A percentile compares a stretch with the other conserved stretches of the same genome.
phyloP scores from a whole-genome alignment of 2,888 invertebrate species.

The Aelia acuminata region DNA sequence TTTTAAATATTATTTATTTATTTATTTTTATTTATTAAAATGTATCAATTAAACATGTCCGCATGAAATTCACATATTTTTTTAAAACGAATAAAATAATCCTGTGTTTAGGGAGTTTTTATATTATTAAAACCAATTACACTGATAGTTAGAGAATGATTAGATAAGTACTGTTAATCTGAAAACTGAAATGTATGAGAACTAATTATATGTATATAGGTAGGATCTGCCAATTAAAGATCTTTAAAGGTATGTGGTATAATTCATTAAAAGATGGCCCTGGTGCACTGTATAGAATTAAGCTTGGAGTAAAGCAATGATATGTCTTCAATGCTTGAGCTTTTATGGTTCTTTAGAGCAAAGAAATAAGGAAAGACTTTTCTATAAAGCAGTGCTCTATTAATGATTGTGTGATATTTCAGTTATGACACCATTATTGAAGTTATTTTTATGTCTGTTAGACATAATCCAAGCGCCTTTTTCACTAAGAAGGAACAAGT shows the following conservation, averaged over 20 bases:
- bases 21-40: conserved; percentile 39
- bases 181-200: conserved; percentile 61
- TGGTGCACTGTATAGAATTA: conserved; percentile 63
- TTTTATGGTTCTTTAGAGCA: conserved; percentile 63
- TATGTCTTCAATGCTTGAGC: conserved; percentile 64
- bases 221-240: conserved; percentile 60
- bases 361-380: conserved; percentile 58
- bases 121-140: conserved; percentile 59
- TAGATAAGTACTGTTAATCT: conserved; percentile 63
- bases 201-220: conserved; percentile 61
- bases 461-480: conserved; percentile 59
- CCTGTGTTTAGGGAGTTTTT: conserved; percentile 50
- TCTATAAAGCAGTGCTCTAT: conserved; percentile 57
- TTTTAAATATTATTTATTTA: conserved; percentile 40
- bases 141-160: conserved; percentile 61
- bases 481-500: conserved; percentile 55
- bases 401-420: conserved; percentile 62
- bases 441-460: conserved; percentile 60
- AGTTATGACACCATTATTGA: conserved; percentile 63
- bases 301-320: conserved; percentile 62
- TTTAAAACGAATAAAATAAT: conserved; percentile 54
- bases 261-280: conserved; percentile 57
- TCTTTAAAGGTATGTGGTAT: conserved; percentile 60
- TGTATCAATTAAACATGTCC: conserved; percentile 57
- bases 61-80: conserved; percentile 54